phyloP scores from a whole-genome alignment of 2,797 vertebrate species.

The Thripadectes ignobilis region DNA sequence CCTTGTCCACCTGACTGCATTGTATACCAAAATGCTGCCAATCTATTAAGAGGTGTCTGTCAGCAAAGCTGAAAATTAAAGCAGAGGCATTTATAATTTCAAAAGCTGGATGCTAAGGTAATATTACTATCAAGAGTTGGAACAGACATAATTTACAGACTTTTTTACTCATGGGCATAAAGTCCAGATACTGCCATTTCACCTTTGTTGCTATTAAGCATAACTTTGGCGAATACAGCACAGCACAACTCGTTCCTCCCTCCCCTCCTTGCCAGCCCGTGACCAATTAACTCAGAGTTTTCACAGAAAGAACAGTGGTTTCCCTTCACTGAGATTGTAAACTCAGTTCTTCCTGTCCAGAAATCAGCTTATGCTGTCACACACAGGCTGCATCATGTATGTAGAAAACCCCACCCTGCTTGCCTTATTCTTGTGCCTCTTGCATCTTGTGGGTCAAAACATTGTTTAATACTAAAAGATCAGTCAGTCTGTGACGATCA shows the following conservation, averaged over 20 bases:
- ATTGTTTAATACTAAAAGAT: neutral
- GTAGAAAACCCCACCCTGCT: neutral
- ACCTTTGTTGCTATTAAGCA: neutral
- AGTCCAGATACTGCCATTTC: neutral
- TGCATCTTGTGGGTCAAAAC: neutral
- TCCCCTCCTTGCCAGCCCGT: neutral
- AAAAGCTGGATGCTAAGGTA: neutral
- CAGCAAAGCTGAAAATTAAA: neutral
- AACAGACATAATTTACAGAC: neutral
- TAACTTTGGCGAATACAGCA: neutral
- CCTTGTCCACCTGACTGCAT: too few relatives aligned
- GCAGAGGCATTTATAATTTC: neutral
- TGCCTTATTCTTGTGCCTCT: neutral
- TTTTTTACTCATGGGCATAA: neutral
- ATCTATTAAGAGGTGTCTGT: neutral
- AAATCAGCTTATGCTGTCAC: neutral
- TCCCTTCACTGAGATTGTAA: neutral
- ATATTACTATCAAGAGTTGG: neutral
- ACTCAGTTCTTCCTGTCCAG: neutral
- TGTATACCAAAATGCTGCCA: neutral
- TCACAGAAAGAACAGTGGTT: neutral
- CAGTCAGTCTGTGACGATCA: rapidly evolving
- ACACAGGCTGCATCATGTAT: rapidly evolving
- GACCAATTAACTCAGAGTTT: neutral
- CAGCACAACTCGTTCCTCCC: rapidly evolving